Evolutionary conservation across 2,888 invertebrate species (phyloP), one percentile per base, ranked within the genome.

Genomic region (Capitulum mitella): DNA sequence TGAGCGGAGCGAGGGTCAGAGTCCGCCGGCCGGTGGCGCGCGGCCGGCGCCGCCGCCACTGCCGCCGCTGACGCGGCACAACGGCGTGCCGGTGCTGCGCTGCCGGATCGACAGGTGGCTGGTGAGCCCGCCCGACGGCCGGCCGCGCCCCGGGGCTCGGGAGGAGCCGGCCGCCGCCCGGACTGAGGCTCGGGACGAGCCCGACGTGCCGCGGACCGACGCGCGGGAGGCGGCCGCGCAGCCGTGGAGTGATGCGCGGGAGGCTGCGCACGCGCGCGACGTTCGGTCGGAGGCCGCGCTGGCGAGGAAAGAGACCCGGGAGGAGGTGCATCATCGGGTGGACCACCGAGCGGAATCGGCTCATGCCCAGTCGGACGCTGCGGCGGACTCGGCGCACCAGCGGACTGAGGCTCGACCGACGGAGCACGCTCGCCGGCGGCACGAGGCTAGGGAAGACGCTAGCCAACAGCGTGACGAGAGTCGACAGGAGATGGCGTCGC

Each of bases 41-140:
- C 61, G n/a, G 32, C n/a, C n/a, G 8, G n/a, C 74, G 40, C 26
- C 37, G 16, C 34, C 26, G 29, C n/a, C 46, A 19, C 75, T 76
- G 29, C 76, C 76, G 48, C 76, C 43, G 29, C 46, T 76, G 29
- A 43, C 43, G 1, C 43, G 3, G 3, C 14, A 32, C 29, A n/a
- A 48, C 76, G 76, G 76, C 46, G 76, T 76, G 76, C 76, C 76
- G 16, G 29, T 43, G 16, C 76, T 76, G 76, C 76, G 76, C 76
- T 76, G 76, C 19, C 29, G 76, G 5, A 46, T 76, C 46, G 46
- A 76, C 29, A 10, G 48, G 46, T 48, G 48, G 43, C 76, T 76
- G 46, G 43, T 76, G 37, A 58, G 10, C 10, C 19, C 29, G 76
- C 46, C 76, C 29, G 76, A 76, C 19, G 48, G 29, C 2, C 12